Base-by-base conservation (phyloP, 2,888 invertebrate genomes). In the Ecdyonurus torrentis region DNA sequence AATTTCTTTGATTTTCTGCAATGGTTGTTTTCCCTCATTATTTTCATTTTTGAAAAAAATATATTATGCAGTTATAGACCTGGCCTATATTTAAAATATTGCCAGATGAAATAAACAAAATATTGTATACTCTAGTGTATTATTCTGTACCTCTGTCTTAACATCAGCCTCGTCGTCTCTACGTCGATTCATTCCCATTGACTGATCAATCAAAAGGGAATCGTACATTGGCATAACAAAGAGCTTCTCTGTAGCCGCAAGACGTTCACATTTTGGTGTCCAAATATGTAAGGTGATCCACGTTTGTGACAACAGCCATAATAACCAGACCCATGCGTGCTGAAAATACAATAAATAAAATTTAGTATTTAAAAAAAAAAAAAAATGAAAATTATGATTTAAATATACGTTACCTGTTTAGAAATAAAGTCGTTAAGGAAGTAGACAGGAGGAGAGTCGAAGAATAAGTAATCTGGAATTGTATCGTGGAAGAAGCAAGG, bases 281-380 rank as follows among this genome's bases (percentile, higher is more conserved):
- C 94, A 96, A 62, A 91, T 81, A 72, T 95, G 93, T 62, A 85
- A 74, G 1, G 90, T 87, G 50, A 92, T 84, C 91, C 94, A 94
- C 0, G 86, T 79, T 74, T 94, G 93, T 0, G 92, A 90, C 1
- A 88, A 71, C 69, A 91, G 77, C 87, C 91, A 90, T 3, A 88
- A 68, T 1, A 89, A 69, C 89, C 91, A 91, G 18, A 89, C 74
- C 88, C 89, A 91, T 0, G 83, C 79, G 71, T 83, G 81, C 72
- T 87, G 68, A 15, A 50, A 50, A 50, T 10, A 50, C 7, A 10
- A 10, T 7, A 50, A 10, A 50, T 50, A 10, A 10, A 50, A 50
- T 50, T 50, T 10, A 50, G 7, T 55, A 55, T 18, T 55, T 5
- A 20, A 20, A 55, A 55, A 5, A 55, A 55, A 55, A 10, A 20